Evolutionary conservation across 2,113 vertebrate species (phyloP), one percentile per base, ranked within the genome.

Genomic region (Morphnarchus princeps): DNA sequence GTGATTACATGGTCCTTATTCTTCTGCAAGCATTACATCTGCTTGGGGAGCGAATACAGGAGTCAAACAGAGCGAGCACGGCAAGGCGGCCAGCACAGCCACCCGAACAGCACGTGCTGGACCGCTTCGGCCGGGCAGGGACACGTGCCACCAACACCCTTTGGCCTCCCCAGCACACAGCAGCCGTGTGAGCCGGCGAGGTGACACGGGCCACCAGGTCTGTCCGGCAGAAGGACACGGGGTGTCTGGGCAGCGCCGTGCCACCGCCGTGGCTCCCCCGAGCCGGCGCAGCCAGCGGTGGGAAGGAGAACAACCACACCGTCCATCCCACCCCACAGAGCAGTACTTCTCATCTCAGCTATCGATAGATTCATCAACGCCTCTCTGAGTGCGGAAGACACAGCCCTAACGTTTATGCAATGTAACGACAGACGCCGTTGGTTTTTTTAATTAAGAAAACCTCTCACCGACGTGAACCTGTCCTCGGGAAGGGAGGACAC

Each of bases 381-480:
- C 20, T 57, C 7, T 2, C 14, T 5, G 42, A 50, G 47, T 4
- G 15, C 43, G 9, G 67, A 26, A 45, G 54, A 49, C 25, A 31
- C 50, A 38, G 67, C 38, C 54, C 49, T 10, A 22, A 16, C 2
- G 57, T 31, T 47, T 29, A 7, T 17, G 49, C 29, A 19, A 34
- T 2, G n/a, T 19, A 34, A 63, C 3, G 28, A 31, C 50, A 84
- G 78, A 16, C 16, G 25, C 19, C 1, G 2, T 6, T 49, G 43
- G 4, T 3, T 9, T 43, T 70, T 28, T 34, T 28, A n/a, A 42
- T 29, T 36, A 31, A 28, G 72, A 15, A 42, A 20, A 63, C n/a
- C 43, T 43, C 45, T 34, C 45, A 11, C 13, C 1, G 5, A 26
- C 0, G 4, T 14, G 55, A 26, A 21, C 6, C 0, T 0, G 17